A percentile compares a stretch with the other conserved stretches of the same genome.
Conservation (phyloP, 2,113 vertebrate species). For the Oxyruncus cristatus region DNA sequence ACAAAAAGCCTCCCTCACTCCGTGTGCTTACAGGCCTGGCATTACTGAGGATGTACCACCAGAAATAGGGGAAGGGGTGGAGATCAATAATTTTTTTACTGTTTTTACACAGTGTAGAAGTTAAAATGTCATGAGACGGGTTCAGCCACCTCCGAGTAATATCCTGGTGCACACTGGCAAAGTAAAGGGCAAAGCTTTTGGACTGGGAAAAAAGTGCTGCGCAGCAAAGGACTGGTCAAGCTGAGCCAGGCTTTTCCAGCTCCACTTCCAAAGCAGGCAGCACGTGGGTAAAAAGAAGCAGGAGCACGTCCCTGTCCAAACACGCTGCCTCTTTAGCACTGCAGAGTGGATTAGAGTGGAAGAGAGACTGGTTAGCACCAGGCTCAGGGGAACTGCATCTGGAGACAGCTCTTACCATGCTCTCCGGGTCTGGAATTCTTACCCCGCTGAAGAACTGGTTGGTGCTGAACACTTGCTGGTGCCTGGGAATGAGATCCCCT, state of each 20-base stretch:
- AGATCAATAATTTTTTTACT: neutral
- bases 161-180: neutral
- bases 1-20: neutral
- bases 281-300: neutral
- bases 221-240: neutral
- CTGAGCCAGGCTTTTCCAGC: neutral
- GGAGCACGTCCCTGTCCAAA: neutral
- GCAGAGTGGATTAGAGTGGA: neutral
- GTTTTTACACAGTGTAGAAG: neutral
- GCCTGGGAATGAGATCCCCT: conserved; percentile 94
- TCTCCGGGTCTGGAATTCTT: conserved; percentile 89
- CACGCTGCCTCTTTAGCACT: neutral
- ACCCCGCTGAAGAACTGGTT: conserved; percentile 97
- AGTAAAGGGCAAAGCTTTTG: neutral
- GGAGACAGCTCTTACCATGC: conserved; percentile 78
- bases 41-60: neutral
- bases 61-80: neutral
- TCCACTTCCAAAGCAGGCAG: neutral
- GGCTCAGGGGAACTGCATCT: neutral
- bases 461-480: conserved; percentile 94
- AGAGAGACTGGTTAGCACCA: neutral
- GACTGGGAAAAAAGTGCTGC: fast-evolving
- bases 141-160: neutral
- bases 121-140: neutral
- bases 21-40: neutral